Base-by-base conservation (phyloP, 2,797 vertebrate species). In the Hydrolagus colliei region DNA sequence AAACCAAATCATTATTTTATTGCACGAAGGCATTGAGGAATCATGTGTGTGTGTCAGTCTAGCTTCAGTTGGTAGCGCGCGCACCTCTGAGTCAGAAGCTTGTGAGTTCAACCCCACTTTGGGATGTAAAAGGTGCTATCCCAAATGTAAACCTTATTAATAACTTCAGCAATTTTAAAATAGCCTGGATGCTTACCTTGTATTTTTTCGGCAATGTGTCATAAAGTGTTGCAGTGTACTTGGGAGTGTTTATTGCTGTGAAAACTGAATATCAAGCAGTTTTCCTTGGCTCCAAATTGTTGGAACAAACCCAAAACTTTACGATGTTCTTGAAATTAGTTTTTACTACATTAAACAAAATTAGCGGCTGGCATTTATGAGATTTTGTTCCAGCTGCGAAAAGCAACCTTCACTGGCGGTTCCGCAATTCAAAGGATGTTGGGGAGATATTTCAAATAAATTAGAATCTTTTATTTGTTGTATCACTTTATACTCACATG, bases 271-370 rank as follows among this genome's bases (percentile, higher is more conserved):
- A 52, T 52, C 41, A 52, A 10, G 9, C 63, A 84, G 65, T n/a
- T 16, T 63, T 71, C 10, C 32, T 84, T 14, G 71, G n/a, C 10
- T 68, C 18, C 79, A 84, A 41, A 77, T 77, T 61, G 61, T 52
- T 61, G 65, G 20, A n/a, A 3, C 41, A 52, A 6, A 52, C 41
- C 41, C 71, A 84, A 84, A 71, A 5, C 13, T 84, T 84, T 68
- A 84, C 52, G 62, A 84, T 18, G n/a, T 20, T 71, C 16, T 71
- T 18, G 35, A 71, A 14, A 71, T n/a, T 71, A 84, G 20, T 71
- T 67, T 84, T 84, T 41, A 84, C 79, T 68, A 84, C 63, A 67
- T 84, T 27, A 71, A 84, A 27, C 27, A 84, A 84, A 68, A 84
- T 84, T 71, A 35, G 79, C 41, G n/a, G 14, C 20, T 18, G 16